These are phyloP conservation scores for Peromyscus melanophrys DNA, from an alignment of 2,797 vertebrate genomes.

Conservation along the genomic window DNA sequence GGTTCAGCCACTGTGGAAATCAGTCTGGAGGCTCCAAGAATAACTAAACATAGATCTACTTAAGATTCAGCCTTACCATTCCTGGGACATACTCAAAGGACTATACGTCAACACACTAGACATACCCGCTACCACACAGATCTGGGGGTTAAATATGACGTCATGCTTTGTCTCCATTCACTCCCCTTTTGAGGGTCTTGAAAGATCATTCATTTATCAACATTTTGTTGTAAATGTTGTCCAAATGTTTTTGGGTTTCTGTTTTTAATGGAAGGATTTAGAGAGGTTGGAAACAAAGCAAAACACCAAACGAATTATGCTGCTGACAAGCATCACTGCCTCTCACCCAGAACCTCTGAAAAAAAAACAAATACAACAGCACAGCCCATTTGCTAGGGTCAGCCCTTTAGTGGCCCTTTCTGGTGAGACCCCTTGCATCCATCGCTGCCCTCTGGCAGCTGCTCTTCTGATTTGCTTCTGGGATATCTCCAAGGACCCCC, in stretches of 20 bases:
- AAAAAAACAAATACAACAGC: background rate
- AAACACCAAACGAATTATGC: background rate
- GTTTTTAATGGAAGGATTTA: conserved; percentile 41
- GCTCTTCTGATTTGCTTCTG: background rate
- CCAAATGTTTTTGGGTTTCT: conserved; percentile 1
- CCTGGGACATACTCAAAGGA: background rate
- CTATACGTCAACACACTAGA: background rate
- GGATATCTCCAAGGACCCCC: background rate
- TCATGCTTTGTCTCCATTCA: background rate
- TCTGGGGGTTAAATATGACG: background rate
- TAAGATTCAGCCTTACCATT: no score
- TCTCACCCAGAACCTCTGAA: background rate
- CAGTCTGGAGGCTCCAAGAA: background rate
- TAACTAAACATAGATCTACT: background rate
- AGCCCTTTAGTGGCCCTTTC: background rate
- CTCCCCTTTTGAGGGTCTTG: background rate
- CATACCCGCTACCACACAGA: background rate
- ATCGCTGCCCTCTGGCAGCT: background rate
- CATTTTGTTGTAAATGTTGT: background rate
- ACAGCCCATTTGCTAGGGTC: background rate
- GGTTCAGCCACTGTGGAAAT: background rate
- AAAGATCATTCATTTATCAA: background rate
- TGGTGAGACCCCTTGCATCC: background rate
- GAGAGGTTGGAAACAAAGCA: background rate
- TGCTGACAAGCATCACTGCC: background rate